These are phyloP conservation scores for Papilio polytes DNA, from an alignment of 1,140 invertebrate species.

Conservation along the genomic window DNA sequence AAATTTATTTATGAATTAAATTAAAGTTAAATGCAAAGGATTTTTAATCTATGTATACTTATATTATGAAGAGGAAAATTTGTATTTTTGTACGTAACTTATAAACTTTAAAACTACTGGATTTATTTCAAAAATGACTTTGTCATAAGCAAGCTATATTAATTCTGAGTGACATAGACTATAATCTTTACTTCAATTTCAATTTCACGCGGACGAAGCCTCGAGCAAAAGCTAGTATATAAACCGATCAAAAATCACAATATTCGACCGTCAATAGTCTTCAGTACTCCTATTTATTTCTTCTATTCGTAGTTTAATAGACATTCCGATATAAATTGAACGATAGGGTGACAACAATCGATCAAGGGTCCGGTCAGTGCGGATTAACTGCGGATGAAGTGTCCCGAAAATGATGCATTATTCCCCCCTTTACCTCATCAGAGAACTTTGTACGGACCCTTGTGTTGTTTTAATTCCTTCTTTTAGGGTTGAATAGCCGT, in stretches of 20 bases:
- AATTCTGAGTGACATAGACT: too few species aligned
- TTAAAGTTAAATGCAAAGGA: too few species aligned
- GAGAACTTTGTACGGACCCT: constrained; percentile 70
- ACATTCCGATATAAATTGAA: constrained; percentile 52
- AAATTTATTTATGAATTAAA: too few species aligned
- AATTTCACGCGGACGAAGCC: too few species aligned
- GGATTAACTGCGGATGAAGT: constrained; percentile 70
- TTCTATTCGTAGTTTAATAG: constrained; percentile 51
- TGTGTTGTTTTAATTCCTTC: constrained; percentile 78
- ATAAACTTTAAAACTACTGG: too few species aligned
- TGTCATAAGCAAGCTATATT: too few species aligned
- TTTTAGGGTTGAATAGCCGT: constrained; percentile 72
- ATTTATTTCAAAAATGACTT: too few species aligned
- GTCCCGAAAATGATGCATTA: constrained; percentile 79
- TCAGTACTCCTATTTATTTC: neutral
- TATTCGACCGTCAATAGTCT: neutral
- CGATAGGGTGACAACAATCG: constrained; percentile 54
- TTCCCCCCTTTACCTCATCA: constrained; percentile 80
- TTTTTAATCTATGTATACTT: too few species aligned
- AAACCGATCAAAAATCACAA: neutral
- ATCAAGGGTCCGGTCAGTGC: constrained; percentile 56
- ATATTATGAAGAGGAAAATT: too few species aligned
- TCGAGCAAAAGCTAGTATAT: too few species aligned
- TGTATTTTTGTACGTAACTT: too few species aligned
- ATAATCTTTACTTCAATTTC: too few species aligned